A percentile compares a stretch with the other conserved stretches of the same genome.
Evolutionary conservation across 1,140 invertebrate species (phyloP).

Genomic region (Oscheius sp.): DNA sequence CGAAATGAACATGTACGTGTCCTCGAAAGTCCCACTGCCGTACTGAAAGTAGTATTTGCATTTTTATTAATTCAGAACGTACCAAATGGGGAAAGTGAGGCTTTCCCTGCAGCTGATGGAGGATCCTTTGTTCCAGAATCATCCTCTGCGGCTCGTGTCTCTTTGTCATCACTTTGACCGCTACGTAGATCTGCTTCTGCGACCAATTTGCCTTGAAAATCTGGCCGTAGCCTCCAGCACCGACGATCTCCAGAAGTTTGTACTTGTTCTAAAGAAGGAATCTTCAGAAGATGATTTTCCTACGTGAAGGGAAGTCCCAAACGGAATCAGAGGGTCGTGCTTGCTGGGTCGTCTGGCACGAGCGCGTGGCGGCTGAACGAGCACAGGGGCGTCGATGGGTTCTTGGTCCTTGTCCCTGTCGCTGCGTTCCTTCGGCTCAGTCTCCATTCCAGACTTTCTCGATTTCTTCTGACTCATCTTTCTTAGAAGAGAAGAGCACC

Average conservation of each 20-base stretch:
- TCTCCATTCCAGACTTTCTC: too few relatives aligned
- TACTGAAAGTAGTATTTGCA: too few relatives aligned
- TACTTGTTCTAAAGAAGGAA: neutral
- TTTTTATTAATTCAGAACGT: too few relatives aligned
- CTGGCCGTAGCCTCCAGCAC: conserved; percentile 26
- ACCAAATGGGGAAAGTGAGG: conserved; percentile 7
- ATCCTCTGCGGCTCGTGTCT: conserved; percentile 10
- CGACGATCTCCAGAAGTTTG: neutral
- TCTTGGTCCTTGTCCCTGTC: too few relatives aligned
- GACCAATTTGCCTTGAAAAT: neutral
- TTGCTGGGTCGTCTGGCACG: neutral
- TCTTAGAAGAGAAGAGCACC: too few relatives aligned
- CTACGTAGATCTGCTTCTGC: conserved; percentile 1
- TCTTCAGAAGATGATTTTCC: too few relatives aligned
- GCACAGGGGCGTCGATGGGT: too few relatives aligned
- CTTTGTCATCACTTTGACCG: conserved; percentile 9
- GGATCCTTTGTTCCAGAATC: conserved; percentile 21
- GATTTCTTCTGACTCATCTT: too few relatives aligned
- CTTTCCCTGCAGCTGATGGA: conserved; percentile 9
- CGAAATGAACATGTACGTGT: conserved; percentile 12
- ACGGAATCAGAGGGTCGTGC: neutral
- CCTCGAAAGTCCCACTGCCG: conserved; percentile 7
- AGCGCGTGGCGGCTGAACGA: too few relatives aligned
- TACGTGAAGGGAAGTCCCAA: neutral
- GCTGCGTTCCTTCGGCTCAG: too few relatives aligned